phyloP scores from a whole-genome alignment of 37 sponge, comb jelly and placozoan species.

The Axinella damicornis region DNA sequence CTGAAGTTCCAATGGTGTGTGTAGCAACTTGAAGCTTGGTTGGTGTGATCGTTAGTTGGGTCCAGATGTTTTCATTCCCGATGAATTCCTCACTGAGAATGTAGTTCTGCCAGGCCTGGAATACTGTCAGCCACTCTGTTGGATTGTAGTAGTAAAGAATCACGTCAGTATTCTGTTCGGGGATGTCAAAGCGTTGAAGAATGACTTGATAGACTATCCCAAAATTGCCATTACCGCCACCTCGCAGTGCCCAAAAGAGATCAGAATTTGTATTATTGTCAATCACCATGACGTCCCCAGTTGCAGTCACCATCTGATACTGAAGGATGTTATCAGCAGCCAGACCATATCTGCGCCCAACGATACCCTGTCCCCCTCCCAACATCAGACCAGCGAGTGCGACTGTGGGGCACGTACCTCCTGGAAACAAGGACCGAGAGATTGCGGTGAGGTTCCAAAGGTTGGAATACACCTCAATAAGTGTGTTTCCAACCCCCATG shows the following conservation, averaged over 20 bases:
- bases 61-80: background rate
- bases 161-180: background rate
- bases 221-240: slow-evolving; percentile 6
- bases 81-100: background rate
- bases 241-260: slow-evolving; percentile 1
- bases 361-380: background rate
- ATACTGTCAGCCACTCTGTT: background rate
- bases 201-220: background rate
- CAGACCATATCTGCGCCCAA: background rate
- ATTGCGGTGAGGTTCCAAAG: background rate
- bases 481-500: slow-evolving; percentile 7
- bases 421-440: background rate
- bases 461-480: background rate
- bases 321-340: background rate
- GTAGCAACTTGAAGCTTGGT: background rate
- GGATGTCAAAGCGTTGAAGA: background rate
- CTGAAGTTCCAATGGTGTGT: background rate
- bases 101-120: background rate
- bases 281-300: background rate
- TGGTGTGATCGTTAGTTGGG: background rate
- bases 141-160: background rate
- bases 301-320: background rate
- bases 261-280: background rate
- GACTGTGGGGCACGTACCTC: background rate
- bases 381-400: background rate